These are phyloP conservation scores for Nematostella vectensis DNA, from an alignment of 92 coral and sea anemone species.

Conservation along the genomic window DNA sequence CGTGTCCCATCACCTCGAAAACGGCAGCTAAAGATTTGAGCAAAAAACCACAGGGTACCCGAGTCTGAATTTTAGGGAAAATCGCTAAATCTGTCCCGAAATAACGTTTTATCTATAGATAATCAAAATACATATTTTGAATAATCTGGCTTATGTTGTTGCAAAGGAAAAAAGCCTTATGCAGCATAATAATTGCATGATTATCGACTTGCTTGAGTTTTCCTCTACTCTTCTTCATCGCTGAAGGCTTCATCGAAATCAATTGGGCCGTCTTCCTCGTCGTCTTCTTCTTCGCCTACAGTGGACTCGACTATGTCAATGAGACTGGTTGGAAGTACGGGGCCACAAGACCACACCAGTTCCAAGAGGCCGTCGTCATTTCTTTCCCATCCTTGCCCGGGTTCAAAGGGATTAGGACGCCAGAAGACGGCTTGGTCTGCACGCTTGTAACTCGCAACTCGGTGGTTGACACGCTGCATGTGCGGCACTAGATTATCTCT, in stretches of 20 bases:
- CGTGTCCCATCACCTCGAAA: too few species aligned
- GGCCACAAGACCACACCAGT: constrained; percentile 40
- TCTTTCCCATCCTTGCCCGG: constrained; percentile 27
- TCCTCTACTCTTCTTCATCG: constrained; percentile 1
- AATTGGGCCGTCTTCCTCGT: constrained; percentile 1
- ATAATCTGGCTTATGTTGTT: too few species aligned
- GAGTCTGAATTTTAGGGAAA: too few species aligned
- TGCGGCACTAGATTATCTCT: constrained; percentile 35
- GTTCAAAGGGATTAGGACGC: constrained; percentile 31
- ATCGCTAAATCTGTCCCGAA: too few species aligned
- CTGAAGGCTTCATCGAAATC: neutral
- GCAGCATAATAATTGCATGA: too few species aligned
- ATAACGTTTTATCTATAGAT: too few species aligned
- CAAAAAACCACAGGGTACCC: too few species aligned
- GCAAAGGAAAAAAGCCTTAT: too few species aligned
- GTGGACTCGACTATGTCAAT: constrained; percentile 23
- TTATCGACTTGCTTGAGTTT: too few species aligned
- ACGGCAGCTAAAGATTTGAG: too few species aligned
- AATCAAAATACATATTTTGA: too few species aligned
- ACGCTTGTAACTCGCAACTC: constrained; percentile 33
- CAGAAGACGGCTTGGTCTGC: constrained; percentile 24
- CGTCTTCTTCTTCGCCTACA: neutral
- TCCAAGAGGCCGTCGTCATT: constrained; percentile 23
- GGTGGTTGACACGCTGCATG: constrained; percentile 24
- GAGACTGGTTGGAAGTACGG: constrained; percentile 26